Conservation (phyloP, 2,113 vertebrate genomes). For the Psettodes erumei region DNA sequence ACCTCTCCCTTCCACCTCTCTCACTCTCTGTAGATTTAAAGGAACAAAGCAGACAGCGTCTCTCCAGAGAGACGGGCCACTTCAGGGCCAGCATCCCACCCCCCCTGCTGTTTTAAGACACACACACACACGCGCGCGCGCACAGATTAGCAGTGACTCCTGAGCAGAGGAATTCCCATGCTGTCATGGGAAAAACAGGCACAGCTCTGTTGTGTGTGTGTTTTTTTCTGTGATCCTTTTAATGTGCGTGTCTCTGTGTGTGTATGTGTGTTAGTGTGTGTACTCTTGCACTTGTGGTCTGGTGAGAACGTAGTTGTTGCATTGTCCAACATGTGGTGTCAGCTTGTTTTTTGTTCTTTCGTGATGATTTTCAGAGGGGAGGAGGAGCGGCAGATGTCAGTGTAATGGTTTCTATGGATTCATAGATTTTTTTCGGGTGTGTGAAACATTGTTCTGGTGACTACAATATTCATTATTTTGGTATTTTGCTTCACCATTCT, state of each 20-base stretch:
- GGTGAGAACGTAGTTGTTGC: conserved; percentile 36
- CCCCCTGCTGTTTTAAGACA: conserved; percentile 44
- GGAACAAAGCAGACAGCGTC: conserved; percentile 71
- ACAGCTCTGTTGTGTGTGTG: conserved; percentile 23
- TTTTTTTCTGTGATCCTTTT: conserved; percentile 10
- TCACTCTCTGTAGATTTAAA: conserved; percentile 59
- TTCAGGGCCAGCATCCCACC: conserved; percentile 65
- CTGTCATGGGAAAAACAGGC: conserved; percentile 69
- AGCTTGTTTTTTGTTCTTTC: conserved; percentile 2
- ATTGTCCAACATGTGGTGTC: conserved; percentile 15
- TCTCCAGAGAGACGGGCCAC: conserved; percentile 61
- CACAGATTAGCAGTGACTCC: conserved; percentile 57
- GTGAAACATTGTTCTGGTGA: not conserved
- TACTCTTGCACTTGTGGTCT: conserved; percentile 6
- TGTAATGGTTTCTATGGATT: not conserved
- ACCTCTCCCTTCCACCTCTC: conserved; percentile 17
- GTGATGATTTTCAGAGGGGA: not conserved
- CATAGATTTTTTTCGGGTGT: too few relatives aligned
- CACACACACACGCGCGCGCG: conserved; percentile 37
- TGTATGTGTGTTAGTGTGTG: conserved; percentile 24
- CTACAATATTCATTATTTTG: not conserved
- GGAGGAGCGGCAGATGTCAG: not conserved
- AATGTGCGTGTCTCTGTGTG: conserved; percentile 10
- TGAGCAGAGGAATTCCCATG: conserved; percentile 71
- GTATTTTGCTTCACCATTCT: not conserved